Percentiles rank a stretch among this genome's conserved stretches.
Evolutionary conservation across 2,888 invertebrate species (phyloP).

Genomic region (Drosophila lacicola): DNA sequence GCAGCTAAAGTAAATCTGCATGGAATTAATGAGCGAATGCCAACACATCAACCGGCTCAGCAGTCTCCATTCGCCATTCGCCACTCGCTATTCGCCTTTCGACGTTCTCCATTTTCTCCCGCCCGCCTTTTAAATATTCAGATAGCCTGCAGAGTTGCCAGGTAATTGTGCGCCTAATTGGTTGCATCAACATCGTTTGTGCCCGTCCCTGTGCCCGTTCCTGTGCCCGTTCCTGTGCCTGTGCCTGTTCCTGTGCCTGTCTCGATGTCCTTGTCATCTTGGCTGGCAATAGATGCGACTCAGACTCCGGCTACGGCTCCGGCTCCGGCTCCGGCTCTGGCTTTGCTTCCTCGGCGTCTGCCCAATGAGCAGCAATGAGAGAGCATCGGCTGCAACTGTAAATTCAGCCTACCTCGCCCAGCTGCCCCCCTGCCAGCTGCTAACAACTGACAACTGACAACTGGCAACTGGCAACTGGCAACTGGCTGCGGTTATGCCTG

Average conservation of each 20-base stretch:
- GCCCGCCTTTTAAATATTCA: neutral
- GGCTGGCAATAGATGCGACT: neutral
- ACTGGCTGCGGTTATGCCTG: slow-evolving; percentile 16
- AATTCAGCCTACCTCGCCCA: neutral
- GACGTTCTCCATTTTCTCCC: neutral
- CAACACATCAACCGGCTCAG: slow-evolving; percentile 31
- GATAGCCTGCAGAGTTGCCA: slow-evolving; percentile 11
- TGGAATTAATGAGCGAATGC: slow-evolving; percentile 48
- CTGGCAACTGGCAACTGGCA: slow-evolving; percentile 9
- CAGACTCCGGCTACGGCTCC: too few relatives aligned
- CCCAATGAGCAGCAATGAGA: slow-evolving; percentile 1
- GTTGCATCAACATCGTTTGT: slow-evolving; percentile 62
- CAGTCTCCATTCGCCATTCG: too few relatives aligned
- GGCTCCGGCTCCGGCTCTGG: too few relatives aligned
- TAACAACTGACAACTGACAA: neutral
- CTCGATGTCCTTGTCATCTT: slow-evolving; percentile 28
- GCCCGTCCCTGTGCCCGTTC: slow-evolving; percentile 14
- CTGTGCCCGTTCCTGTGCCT: neutral
- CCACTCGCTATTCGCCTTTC: neutral
- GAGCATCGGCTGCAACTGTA: slow-evolving; percentile 2
- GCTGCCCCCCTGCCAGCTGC: neutral
- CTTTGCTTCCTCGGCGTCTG: neutral
- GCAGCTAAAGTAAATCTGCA: slow-evolving; percentile 53
- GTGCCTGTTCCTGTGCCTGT: neutral
- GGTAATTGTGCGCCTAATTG: slow-evolving; percentile 71